These are phyloP conservation scores for Eupithecia dodoneata DNA, from an alignment of 2,888 invertebrate genomes.

Conservation along the genomic window DNA sequence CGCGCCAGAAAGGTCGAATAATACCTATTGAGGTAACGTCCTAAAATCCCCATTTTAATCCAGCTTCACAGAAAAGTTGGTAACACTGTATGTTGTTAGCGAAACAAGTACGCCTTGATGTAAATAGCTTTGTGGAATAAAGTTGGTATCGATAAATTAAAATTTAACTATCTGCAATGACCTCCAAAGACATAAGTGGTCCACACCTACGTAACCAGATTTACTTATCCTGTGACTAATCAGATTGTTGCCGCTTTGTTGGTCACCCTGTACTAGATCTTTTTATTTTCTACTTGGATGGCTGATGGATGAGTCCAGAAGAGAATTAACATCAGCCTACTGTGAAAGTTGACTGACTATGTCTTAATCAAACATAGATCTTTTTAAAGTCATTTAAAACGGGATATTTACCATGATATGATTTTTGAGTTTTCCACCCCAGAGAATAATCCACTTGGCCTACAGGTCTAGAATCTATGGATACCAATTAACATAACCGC, in stretches of 20 bases:
- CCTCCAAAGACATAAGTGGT: constrained; percentile 39
- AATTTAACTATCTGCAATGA: constrained; percentile 39
- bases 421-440: no score
- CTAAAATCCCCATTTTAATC: neutral
- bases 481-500: neutral
- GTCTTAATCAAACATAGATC: no score
- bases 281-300: neutral
- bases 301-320: no score
- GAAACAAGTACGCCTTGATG: constrained; percentile 45
- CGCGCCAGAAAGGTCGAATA: no score
- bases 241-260: constrained; percentile 4
- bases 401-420: no score
- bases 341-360: no score
- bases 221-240: constrained; percentile 19
- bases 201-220: constrained; percentile 35
- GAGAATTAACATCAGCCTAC: no score
- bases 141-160: constrained; percentile 43
- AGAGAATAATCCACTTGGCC: no score
- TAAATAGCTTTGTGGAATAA: constrained; percentile 41
- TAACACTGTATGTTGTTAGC: constrained; percentile 6
- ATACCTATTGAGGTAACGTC: neutral
- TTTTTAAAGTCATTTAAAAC: no score
- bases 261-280: constrained; percentile 12
- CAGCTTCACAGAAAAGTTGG: neutral
- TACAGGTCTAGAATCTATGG: neutral